Evolutionary conservation across 2,888 invertebrate species (phyloP), one percentile per base, ranked within the genome.

Genomic region (Epinotia ramella): DNA sequence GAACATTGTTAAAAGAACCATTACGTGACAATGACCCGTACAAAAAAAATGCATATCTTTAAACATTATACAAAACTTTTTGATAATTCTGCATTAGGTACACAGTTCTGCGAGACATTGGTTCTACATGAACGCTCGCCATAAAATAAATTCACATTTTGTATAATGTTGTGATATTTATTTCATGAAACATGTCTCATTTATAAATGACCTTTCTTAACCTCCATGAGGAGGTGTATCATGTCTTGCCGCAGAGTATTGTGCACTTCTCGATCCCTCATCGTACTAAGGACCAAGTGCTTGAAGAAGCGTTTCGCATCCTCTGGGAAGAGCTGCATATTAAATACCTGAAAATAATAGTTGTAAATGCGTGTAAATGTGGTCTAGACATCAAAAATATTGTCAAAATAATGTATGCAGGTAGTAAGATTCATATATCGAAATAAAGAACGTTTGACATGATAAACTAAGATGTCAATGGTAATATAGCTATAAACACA

Each of bases 151-250:
- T 9, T 40, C 40, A 40, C 40, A 40, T 7, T 20, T 20, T 20
- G 1, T 20, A 20, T 28, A 2, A 13, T 46, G 12, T 3, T 46
- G 13, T 13, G 46, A 46, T 46, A 13, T 46, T 46, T 13, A 0
- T 46, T 46, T 12, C 46, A 46, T 40, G 13, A 46, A 46, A 7
- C 53, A 6, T 53, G 53, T 53, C 4, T 7, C 13, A 12, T 46
- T 13, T 13, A 24, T 4, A 60, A 60, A n/a, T 18, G 73, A 67
- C 92, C 84, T 84, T 91, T 87, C 71, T 92, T 89, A 1, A 95
- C 91, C 81, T 94, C 91, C 90, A 95, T 90, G 2, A 95, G 84
- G 72, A 95, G 87, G 77, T 95, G 91, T 44, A 95, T 94, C 94
- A 95, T 93, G 79, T 95, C 95, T 3, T 92, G 93, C 4, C 95